A percentile compares a stretch with the other conserved stretches of the same genome.
These are phyloP conservation scores for Idris sp. DNA, from an alignment of 1,140 invertebrate genomes.

Conservation along the genomic window DNA sequence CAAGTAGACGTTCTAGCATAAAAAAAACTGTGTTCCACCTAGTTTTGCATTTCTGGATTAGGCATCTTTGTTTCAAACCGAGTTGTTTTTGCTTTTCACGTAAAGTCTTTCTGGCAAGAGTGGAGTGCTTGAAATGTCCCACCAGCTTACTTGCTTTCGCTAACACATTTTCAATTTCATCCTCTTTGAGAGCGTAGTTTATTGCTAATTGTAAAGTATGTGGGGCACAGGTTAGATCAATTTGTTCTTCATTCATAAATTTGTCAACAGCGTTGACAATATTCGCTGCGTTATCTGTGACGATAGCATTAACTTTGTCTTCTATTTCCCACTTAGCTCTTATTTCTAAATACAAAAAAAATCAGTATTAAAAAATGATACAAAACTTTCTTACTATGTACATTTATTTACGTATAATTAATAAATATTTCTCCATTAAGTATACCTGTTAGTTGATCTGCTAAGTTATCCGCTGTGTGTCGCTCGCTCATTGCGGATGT, in stretches of 20 bases:
- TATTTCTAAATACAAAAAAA: no score
- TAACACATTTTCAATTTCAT: neutral
- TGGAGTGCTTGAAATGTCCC: constrained; percentile 14
- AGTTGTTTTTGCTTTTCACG: constrained; percentile 14
- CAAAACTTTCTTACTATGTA: no score
- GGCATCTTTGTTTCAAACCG: neutral
- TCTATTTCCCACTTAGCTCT: constrained; percentile 9
- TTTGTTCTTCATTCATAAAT: neutral
- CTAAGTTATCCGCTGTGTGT: neutral
- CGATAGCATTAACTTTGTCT: constrained; percentile 3
- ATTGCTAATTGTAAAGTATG: constrained; percentile 15
- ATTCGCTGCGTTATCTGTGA: constrained; percentile 17
- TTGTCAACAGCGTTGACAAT: constrained; percentile 1
- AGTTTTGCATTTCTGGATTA: constrained; percentile 14
- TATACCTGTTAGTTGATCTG: neutral
- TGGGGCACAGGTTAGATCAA: constrained; percentile 9
- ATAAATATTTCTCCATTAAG: neutral
- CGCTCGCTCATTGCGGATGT: neutral
- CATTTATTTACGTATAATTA: no score
- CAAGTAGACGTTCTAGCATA: constrained; percentile 8
- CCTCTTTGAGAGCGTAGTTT: constrained; percentile 2
- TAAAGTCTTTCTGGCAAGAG: constrained; percentile 1
- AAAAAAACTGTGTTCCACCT: constrained; percentile 8
- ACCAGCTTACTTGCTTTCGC: constrained; percentile 6
- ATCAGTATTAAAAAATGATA: no score